Percentiles rank a stretch among this genome's conserved stretches.
phyloP scores from a whole-genome alignment of 2,113 vertebrate species.

The Mobula birostris region DNA sequence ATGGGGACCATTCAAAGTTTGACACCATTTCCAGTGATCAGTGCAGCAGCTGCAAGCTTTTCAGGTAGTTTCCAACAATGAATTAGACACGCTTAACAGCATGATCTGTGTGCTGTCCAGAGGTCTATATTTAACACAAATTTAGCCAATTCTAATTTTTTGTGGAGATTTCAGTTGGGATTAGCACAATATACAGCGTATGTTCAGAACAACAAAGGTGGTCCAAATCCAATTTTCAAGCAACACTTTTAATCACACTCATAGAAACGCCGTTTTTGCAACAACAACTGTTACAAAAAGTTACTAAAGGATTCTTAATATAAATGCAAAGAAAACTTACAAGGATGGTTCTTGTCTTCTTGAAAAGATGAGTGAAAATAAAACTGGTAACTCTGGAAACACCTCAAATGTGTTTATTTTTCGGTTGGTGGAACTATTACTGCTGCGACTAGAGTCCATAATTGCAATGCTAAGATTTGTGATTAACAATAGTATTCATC shows the following conservation, averaged over 20 bases:
- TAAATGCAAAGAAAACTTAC: not conserved
- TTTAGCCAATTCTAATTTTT: too few species aligned
- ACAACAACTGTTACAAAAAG: not conserved
- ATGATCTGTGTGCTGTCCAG: too few species aligned
- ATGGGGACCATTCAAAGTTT: too few species aligned
- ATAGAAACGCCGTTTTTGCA: not conserved
- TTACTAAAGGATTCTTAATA: not conserved
- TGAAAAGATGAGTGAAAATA: not conserved
- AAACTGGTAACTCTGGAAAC: not conserved
- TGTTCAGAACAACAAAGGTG: too few species aligned
- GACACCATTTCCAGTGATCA: too few species aligned
- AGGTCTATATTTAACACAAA: too few species aligned
- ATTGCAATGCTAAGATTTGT: not conserved
- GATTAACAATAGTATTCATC: not conserved
- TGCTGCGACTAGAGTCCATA: not conserved
- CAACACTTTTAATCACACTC: not conserved
- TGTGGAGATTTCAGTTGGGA: too few species aligned
- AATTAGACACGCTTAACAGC: too few species aligned
- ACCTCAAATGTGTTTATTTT: not conserved
- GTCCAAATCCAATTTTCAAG: too few species aligned
- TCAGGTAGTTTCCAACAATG: too few species aligned
- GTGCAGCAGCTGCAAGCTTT: too few species aligned
- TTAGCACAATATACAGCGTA: too few species aligned
- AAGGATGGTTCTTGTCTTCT: not conserved
- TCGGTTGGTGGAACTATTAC: not conserved